These are phyloP conservation scores for Sciurus niger DNA, from an alignment of 2,113 vertebrate genomes.

Conservation along the genomic window DNA sequence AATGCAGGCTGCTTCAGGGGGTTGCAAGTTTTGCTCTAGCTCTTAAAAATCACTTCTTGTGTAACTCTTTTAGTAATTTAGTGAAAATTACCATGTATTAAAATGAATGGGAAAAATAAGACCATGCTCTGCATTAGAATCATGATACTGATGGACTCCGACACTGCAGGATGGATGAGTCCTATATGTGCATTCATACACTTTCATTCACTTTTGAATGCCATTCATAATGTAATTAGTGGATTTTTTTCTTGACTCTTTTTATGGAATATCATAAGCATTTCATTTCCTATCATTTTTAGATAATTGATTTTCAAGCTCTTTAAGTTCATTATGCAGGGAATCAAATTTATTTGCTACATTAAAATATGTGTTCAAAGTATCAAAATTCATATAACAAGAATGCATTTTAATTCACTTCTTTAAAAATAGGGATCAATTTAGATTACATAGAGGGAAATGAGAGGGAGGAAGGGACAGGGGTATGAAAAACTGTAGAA, in stretches of 20 bases:
- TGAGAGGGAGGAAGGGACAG: no score
- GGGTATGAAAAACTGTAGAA: no score
- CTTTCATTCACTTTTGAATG: constrained; percentile 67
- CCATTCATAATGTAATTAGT: constrained; percentile 59
- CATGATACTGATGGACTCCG: neutral
- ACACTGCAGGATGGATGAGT: neutral
- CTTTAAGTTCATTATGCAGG: constrained; percentile 47
- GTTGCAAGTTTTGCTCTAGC: neutral
- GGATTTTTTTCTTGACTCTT: constrained; percentile 38
- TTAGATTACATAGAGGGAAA: no score
- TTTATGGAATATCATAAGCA: constrained; percentile 71
- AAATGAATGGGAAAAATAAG: neutral
- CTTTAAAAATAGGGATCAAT: no score
- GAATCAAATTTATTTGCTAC: constrained; percentile 51
- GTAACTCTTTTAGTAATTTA: constrained; percentile 28
- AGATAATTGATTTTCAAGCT: constrained; percentile 81
- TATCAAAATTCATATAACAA: constrained; percentile 62
- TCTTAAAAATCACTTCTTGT: constrained; percentile 33
- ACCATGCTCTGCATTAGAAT: neutral
- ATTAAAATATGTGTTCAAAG: constrained; percentile 4
- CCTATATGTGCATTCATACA: constrained; percentile 59
- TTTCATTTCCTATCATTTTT: constrained; percentile 70
- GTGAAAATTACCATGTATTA: constrained; percentile 38
- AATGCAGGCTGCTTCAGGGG: neutral
- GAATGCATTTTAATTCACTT: neutral